Conservation (phyloP, 2,888 invertebrate genomes). For the Nineta flava region DNA sequence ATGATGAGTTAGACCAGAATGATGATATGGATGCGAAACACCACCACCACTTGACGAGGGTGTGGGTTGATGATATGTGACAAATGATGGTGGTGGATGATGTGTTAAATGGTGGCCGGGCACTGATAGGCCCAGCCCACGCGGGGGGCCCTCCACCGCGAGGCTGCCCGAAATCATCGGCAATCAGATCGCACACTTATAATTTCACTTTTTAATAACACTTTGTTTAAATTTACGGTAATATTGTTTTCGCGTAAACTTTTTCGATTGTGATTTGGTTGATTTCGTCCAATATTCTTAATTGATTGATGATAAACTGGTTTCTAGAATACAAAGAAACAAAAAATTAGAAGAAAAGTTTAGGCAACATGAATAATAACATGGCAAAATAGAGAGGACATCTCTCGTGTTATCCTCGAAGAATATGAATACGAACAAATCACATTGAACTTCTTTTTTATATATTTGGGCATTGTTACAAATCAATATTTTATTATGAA, state of each 20-base stretch:
- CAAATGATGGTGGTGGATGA: slow-evolving; percentile 21
- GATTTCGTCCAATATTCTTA: neutral
- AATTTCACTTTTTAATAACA: neutral
- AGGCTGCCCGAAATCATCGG: slow-evolving; percentile 52
- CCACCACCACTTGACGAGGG: slow-evolving; percentile 38
- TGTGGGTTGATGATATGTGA: slow-evolving; percentile 22
- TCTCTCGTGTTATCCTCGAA: no score
- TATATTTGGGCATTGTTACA: no score
- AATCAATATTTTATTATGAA: no score
- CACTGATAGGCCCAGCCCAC: slow-evolving; percentile 31
- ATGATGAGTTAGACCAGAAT: slow-evolving; percentile 24
- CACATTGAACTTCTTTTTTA: no score
- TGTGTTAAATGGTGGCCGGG: slow-evolving; percentile 38
- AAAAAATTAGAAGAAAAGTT: no score
- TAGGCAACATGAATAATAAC: no score
- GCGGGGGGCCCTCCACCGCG: slow-evolving; percentile 47
- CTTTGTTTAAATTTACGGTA: neutral
- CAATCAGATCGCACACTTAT: slow-evolving; percentile 9
- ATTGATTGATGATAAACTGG: neutral
- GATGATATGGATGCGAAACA: slow-evolving; percentile 37
- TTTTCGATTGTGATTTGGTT: neutral
- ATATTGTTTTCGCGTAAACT: no score
- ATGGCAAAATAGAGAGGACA: no score
- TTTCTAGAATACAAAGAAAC: no score
- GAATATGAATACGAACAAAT: no score